phyloP scores from a whole-genome alignment of 2,113 vertebrate genomes.

The Nothocercus julius region DNA sequence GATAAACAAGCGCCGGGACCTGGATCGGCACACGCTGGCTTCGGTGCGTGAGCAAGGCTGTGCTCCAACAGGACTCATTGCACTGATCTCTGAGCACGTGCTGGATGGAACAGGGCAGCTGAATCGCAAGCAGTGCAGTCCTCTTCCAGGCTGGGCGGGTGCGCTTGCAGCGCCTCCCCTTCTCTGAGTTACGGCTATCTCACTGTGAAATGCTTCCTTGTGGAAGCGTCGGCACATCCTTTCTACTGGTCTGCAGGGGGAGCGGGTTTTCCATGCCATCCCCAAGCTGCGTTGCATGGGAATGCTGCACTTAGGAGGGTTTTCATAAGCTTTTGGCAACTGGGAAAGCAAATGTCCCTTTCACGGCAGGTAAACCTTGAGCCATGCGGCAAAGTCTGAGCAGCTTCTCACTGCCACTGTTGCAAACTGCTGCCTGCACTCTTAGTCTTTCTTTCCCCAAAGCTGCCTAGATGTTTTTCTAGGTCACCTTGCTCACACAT shows the following conservation, averaged over 20 bases:
- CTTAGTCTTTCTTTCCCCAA: not conserved
- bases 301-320: not conserved
- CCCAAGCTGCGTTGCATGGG: not conserved
- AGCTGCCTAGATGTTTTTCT: not conserved
- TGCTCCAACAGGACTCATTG: not conserved
- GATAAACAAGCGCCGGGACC: not conserved
- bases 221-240: not conserved
- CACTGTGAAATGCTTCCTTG: not conserved
- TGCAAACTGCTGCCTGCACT: not conserved
- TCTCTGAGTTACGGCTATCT: not conserved
- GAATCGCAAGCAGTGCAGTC: fast-evolving
- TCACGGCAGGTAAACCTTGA: not conserved
- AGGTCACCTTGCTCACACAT: not conserved
- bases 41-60: fast-evolving
- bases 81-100: fast-evolving
- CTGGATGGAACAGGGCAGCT: not conserved
- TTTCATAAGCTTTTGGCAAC: not conserved
- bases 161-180: not conserved
- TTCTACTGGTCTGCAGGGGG: not conserved
- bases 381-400: not conserved
- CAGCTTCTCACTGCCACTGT: fast-evolving
- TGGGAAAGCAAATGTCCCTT: not conserved
- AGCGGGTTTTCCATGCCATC: not conserved
- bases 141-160: not conserved
- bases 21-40: no score